A percentile compares a stretch with the other conserved stretches of the same genome.
phyloP scores from a whole-genome alignment of 2,797 vertebrate genomes.

The Ispidina picta region DNA sequence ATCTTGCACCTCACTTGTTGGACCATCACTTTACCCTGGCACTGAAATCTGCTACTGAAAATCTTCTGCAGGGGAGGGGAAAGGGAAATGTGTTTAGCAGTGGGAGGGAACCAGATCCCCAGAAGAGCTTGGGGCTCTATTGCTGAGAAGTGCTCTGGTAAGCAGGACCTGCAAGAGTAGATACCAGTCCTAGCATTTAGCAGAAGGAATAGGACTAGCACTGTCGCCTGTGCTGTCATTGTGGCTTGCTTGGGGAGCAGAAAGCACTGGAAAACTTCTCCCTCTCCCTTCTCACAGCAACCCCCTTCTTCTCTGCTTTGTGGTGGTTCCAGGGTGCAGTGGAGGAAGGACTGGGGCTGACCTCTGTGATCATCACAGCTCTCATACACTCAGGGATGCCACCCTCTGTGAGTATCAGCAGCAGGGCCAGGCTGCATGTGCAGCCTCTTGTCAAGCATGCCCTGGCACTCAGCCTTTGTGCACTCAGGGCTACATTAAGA shows the following conservation, averaged over 20 bases:
- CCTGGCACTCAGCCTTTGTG: background rate
- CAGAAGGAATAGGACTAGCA: background rate
- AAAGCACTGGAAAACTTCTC: background rate
- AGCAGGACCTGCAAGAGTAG: background rate
- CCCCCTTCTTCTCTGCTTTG: background rate
- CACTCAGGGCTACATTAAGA: rapidly evolving
- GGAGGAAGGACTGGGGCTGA: conserved; percentile 59
- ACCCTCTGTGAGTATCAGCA: background rate
- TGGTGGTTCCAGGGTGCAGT: conserved; percentile 55
- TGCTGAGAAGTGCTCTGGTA: background rate
- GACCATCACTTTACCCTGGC: background rate
- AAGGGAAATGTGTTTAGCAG: background rate
- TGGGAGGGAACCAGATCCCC: background rate
- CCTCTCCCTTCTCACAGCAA: background rate
- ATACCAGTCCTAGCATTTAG: background rate
- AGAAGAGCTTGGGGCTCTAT: background rate
- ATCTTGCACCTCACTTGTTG: background rate
- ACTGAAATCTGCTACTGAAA: background rate
- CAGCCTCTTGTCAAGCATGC: rapidly evolving
- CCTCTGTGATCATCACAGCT: conserved; percentile 11
- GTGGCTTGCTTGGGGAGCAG: background rate
- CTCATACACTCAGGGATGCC: conserved; percentile 22
- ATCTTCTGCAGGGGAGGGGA: background rate
- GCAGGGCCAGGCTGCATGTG: rapidly evolving
- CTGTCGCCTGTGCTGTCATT: background rate